Percentiles rank a stretch among this genome's conserved stretches.
phyloP scores from a whole-genome alignment of 2,113 vertebrate species.

The Struthidea cinerea region DNA sequence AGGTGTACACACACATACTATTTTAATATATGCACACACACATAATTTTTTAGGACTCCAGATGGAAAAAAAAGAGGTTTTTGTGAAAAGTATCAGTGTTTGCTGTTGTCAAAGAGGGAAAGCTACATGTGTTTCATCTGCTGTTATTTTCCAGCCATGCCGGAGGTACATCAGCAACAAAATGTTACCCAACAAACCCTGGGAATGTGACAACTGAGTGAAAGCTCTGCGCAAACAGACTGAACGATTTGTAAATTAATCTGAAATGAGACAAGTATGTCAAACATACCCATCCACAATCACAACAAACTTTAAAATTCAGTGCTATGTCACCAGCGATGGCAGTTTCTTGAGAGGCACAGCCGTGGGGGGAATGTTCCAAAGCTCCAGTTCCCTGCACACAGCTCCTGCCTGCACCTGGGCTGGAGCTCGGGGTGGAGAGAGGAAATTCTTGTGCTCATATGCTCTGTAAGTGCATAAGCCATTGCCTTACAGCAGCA shows the following conservation, averaged over 20 bases:
- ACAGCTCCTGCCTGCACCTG: not conserved
- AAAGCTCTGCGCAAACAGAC: conserved; percentile 15
- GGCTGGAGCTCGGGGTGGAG: not conserved
- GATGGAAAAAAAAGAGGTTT: not conserved
- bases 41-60: not conserved
- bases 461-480: not conserved
- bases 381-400: not conserved
- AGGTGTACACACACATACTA: not conserved
- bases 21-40: not conserved
- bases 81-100: not conserved
- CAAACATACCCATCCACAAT: not conserved
- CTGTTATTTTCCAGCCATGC: not conserved
- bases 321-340: not conserved
- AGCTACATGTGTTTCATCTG: not conserved
- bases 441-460: not conserved
- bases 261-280: not conserved
- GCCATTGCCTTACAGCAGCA: not conserved
- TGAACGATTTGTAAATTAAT: conserved; percentile 12
- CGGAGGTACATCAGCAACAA: not conserved
- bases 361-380: fast-evolving
- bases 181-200: conserved; percentile 17
- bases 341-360: not conserved
- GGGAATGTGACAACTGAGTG: not conserved
- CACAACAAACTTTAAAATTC: not conserved
- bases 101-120: not conserved